Base-by-base conservation (phyloP, 2,888 invertebrate genomes). In the Lydus trimaculatus region DNA sequence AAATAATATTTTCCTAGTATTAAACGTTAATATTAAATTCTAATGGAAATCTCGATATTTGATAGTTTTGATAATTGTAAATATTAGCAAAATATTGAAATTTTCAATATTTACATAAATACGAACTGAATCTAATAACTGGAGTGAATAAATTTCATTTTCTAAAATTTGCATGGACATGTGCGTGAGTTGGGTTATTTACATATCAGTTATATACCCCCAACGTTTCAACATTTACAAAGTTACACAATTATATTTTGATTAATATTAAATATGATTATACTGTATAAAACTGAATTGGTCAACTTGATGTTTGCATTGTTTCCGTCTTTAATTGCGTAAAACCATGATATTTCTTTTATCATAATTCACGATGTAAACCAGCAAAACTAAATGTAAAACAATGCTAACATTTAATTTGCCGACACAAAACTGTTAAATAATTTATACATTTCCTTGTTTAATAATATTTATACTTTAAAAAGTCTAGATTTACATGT, bases 331-430 rank as follows among this genome's bases (percentile, higher is more conserved):
- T 78, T 79, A 81, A 80, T 80, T 81, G 80, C 76, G 76, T 77
- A 73, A 76, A 76, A 75, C 76, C 79, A 78, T 75, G 78, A 78
- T 76, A 79, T 79, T 81, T 80, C 78, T 79, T 79, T 81, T 80
- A 81, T 80, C 79, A 79, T 81, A 78, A 80, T 80, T 80, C 79
- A 75, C 77, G 13, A 75, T 80, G 80, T 79, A 78, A 81, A 80
- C 78, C 73, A 75, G 76, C 56, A 69, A 72, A 78, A 77, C 73
- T 76, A 71, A 75, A 79, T 80, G 79, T 78, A 76, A 76, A 78
- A 78, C 80, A 78, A 76, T 79, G 74, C 71, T 63, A 73, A 75
- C 75, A 73, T 79, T 79, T 78, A 80, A 79, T 80, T 79, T 73
- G 71, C 73, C 67, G 73, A 66, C 75, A 67, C 75, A 28, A 56